A percentile compares a stretch with the other conserved stretches of the same genome.
phyloP scores from a whole-genome alignment of 2,113 vertebrate genomes.

The Forbesichthys papilliferus region DNA sequence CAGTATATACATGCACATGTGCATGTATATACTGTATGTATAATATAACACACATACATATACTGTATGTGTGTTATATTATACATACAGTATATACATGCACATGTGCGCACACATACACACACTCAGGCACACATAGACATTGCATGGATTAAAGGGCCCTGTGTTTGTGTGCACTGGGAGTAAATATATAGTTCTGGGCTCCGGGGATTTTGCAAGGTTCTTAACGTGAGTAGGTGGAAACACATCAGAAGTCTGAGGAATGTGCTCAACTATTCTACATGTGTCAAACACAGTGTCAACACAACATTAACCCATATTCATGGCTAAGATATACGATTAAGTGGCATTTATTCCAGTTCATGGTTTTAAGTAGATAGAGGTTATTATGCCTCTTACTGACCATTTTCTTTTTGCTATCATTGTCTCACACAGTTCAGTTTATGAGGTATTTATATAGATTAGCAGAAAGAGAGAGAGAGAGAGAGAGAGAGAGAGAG shows the following conservation, averaged over 20 bases:
- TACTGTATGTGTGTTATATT: neutral
- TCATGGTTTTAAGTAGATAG: too few relatives aligned
- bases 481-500: constrained; percentile 6
- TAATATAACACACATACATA: constrained; percentile 26
- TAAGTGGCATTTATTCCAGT: too few relatives aligned
- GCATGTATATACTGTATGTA: too few relatives aligned
- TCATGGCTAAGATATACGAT: neutral
- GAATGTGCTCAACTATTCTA: constrained; percentile 15
- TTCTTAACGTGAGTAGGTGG: constrained; percentile 5
- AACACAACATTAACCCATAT: neutral
- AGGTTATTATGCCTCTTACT: too few relatives aligned
- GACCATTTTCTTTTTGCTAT: too few relatives aligned
- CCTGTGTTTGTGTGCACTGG: constrained; percentile 33
- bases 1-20: too few relatives aligned
- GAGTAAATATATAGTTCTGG: constrained; percentile 40
- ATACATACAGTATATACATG: too few relatives aligned
- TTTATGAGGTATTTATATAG: neutral
- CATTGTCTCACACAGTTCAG: neutral
- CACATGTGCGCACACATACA: constrained; percentile 8
- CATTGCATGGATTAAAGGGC: constrained; percentile 25
- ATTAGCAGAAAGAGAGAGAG: constrained; percentile 3
- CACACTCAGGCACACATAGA: constrained; percentile 10
- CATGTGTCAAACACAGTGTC: neutral
- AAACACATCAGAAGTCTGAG: constrained; percentile 25
- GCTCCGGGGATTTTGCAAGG: constrained; percentile 9